phyloP scores from a whole-genome alignment of 2,113 vertebrate species.

The Callopanchax toddi region DNA sequence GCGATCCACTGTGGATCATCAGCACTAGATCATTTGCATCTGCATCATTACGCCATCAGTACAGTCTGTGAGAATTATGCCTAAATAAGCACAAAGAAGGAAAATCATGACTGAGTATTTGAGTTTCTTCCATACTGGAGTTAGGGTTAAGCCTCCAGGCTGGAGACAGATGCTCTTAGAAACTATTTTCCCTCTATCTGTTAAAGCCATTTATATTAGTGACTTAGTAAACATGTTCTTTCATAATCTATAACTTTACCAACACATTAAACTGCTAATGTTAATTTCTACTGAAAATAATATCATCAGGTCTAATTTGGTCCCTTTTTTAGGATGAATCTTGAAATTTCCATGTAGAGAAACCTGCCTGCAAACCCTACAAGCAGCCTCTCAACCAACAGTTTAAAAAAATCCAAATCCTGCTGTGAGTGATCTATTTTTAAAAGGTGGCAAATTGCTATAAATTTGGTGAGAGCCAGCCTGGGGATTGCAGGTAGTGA shows the following conservation, averaged over 20 bases:
- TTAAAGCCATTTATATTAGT: background rate
- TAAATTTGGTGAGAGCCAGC: slow-evolving; percentile 15
- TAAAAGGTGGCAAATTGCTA: background rate
- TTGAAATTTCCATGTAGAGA: too few species aligned
- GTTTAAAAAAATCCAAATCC: background rate
- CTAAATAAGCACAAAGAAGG: too few species aligned
- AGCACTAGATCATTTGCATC: slow-evolving; percentile 31
- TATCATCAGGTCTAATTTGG: too few species aligned
- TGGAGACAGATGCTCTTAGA: background rate
- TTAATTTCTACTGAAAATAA: too few species aligned
- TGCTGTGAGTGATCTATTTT: background rate
- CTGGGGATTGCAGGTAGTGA: slow-evolving; percentile 8
- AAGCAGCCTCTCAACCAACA: too few species aligned
- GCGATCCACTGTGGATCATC: slow-evolving; percentile 27
- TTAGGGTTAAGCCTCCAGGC: background rate
- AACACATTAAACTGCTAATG: too few species aligned
- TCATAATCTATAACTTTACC: too few species aligned
- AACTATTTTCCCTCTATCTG: background rate
- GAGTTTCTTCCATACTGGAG: slow-evolving; percentile 3
- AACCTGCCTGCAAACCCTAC: too few species aligned
- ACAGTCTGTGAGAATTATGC: slow-evolving; percentile 15
- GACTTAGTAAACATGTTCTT: too few species aligned
- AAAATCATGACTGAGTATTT: too few species aligned
- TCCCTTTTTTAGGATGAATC: too few species aligned
- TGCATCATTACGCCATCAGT: slow-evolving; percentile 41